A percentile compares a stretch with the other conserved stretches of the same genome.
Conservation (phyloP, 2,888 invertebrate species). For the Chymomyza fuscimana region DNA sequence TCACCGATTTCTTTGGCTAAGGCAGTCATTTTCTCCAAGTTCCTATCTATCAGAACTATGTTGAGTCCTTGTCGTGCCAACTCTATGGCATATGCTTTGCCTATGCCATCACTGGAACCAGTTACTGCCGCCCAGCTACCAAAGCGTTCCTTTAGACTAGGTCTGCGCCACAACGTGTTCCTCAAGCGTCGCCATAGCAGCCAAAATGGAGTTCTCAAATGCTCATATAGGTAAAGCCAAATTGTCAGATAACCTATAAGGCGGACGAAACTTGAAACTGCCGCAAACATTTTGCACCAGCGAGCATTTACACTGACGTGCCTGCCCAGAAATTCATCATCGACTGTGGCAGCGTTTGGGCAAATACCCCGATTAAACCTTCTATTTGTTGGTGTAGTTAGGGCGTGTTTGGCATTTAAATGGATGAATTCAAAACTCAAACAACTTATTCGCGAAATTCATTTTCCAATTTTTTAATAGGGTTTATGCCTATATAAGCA, state of each 20-base stretch:
- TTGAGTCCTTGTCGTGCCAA: constrained; percentile 88
- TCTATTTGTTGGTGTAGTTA: background rate
- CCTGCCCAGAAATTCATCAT: background rate
- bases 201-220: constrained; percentile 82
- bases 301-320: too few species aligned
- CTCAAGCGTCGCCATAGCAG: constrained; percentile 72
- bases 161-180: background rate
- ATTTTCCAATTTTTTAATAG: background rate
- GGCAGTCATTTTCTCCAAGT: constrained; percentile 84
- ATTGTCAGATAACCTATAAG: background rate
- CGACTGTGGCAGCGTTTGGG: background rate
- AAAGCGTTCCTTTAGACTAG: constrained; percentile 83
- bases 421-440: background rate
- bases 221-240: constrained; percentile 78
- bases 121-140: constrained; percentile 94
- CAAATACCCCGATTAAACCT: background rate
- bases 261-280: background rate
- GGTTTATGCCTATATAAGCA: background rate
- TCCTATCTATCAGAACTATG: constrained; percentile 89
- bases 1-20: constrained; percentile 87
- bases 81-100: constrained; percentile 90
- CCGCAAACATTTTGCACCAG: background rate
- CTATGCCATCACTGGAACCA: constrained; percentile 94
- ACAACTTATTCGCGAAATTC: background rate
- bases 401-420: background rate